These are phyloP conservation scores for Probosciger aterrimus DNA, from an alignment of 2,113 vertebrate genomes.

Conservation along the genomic window DNA sequence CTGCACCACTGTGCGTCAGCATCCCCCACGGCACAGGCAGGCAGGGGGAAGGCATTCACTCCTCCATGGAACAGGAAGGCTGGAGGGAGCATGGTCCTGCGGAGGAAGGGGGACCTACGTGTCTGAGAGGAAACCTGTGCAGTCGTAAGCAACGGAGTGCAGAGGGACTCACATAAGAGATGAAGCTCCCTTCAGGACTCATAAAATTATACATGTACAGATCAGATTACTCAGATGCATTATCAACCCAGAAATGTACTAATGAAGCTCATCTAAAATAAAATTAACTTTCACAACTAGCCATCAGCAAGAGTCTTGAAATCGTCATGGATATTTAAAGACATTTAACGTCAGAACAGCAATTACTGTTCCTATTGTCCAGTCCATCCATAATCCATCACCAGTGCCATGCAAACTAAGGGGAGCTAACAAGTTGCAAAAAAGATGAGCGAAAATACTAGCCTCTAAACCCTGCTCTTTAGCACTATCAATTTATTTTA, in stretches of 20 bases:
- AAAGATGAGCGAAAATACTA: neutral
- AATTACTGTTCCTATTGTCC: neutral
- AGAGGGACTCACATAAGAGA: accelerated
- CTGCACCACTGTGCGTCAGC: neutral
- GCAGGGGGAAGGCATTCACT: neutral
- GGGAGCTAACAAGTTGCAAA: neutral
- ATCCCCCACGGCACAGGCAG: neutral
- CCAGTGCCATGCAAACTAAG: accelerated
- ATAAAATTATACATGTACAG: accelerated
- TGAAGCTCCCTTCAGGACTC: neutral
- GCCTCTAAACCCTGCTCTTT: neutral
- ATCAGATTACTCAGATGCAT: neutral
- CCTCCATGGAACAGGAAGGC: neutral
- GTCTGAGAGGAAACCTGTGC: neutral
- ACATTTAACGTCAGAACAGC: neutral
- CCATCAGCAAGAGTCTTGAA: neutral
- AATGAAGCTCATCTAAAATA: neutral
- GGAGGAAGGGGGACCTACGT: neutral
- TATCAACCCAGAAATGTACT: neutral
- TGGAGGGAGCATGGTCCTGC: accelerated
- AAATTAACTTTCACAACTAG: neutral
- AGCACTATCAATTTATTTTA: neutral
- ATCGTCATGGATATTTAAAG: neutral
- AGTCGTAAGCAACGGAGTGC: accelerated
- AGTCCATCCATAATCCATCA: accelerated